Base-by-base conservation (phyloP, 2,113 vertebrate genomes). In the Axis porcinus region DNA sequence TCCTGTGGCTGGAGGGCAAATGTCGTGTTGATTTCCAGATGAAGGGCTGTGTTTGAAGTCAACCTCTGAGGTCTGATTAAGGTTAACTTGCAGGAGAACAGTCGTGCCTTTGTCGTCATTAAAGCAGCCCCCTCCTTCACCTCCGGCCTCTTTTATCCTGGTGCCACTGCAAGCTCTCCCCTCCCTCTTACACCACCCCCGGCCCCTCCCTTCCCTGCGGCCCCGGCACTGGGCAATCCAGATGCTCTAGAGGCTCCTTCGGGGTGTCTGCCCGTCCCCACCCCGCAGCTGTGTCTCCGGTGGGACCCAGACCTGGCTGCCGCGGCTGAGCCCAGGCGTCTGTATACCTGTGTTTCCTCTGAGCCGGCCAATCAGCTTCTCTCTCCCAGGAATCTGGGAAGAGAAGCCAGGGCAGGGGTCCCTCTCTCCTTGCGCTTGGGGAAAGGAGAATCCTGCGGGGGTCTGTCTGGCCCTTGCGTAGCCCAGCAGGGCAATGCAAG, bases 81-180 rank as follows among this genome's bases (percentile, higher is more conserved):
- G 2, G 78, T 54, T 40, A 30, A 5, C 86, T 21, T 43, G 47
- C 21, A 23, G 19, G 40, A 86, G 47, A 90, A 60, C 55, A 23
- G 1, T 9, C 1, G 0, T 62, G 9, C 6, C 4, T 8, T n/a
- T 21, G 67, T n/a, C 52, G 4, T 14, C 58, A 1, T 47, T 12
- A 33, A 54, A 1, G 36, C 14, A 16, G 79, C 70, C 16, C 30
- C 62, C 0, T 4, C 1, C 70, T 16, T 60, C 81, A 11, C 19
- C 50, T 82, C 8, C n/a, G 27, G 8, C 43, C 27, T 19, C 76
- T 47, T 8, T 58, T 3, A 50, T 45, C 23, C 0, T 2, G 17
- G 0, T 6, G 52, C 84, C 89, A 7, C 36, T 5, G 7, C 70
- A 40, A 76, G 70, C 28, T 36, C 9, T 0, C 2, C 19, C 9